Percentiles rank a stretch among this genome's conserved stretches.
phyloP scores from a whole-genome alignment of 2,888 invertebrate genomes.

The Orthonychiurus folsomi region DNA sequence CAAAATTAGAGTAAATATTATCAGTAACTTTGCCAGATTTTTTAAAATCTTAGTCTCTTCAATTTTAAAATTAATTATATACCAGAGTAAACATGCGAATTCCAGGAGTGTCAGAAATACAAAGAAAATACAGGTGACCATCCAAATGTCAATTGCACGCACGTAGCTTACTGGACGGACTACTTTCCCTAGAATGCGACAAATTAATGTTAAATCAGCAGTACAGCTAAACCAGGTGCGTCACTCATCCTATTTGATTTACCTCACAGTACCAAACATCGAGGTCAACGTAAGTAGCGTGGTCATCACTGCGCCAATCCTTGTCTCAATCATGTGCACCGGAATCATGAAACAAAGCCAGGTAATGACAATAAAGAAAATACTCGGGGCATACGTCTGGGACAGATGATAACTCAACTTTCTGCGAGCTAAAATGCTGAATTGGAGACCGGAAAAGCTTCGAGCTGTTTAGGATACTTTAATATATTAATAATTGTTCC shows the following conservation, averaged over 20 bases:
- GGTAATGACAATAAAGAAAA: constrained; percentile 35
- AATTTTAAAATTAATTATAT: no score
- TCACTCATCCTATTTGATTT: no score
- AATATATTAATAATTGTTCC: neutral
- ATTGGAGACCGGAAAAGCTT: neutral
- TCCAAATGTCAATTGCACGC: neutral
- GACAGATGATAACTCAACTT: constrained; percentile 30
- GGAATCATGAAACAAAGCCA: constrained; percentile 36
- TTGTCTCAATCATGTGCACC: constrained; percentile 27
- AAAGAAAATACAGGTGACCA: neutral
- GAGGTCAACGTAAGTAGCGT: neutral
- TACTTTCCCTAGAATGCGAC: neutral
- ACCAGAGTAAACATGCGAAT: no score
- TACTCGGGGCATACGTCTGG: constrained; percentile 27
- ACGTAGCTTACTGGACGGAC: neutral
- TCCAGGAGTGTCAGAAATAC: neutral
- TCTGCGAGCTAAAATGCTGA: constrained; percentile 9
- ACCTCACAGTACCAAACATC: neutral
- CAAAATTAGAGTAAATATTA: no score
- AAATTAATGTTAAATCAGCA: neutral
- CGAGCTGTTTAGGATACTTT: neutral
- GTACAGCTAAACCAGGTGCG: no score
- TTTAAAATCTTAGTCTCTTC: no score
- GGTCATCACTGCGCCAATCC: constrained; percentile 22
- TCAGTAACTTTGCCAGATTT: no score